Percentiles rank a stretch among this genome's conserved stretches.
These are phyloP conservation scores for Trichoplusia ni DNA, from an alignment of 1,140 invertebrate species.

Conservation along the genomic window DNA sequence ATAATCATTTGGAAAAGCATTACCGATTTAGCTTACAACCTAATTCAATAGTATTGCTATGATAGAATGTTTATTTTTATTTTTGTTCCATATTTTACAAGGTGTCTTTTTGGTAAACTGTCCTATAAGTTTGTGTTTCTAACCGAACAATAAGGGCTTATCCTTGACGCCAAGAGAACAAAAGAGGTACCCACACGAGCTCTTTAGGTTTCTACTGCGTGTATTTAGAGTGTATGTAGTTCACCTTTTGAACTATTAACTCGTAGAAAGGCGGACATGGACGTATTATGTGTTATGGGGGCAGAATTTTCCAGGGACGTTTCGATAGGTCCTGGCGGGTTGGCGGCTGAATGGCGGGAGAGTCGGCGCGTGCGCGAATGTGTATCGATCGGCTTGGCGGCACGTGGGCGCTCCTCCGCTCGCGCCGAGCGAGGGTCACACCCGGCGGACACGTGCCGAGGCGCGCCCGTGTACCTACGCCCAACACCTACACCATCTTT, in stretches of 20 bases:
- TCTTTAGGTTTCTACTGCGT: too few species aligned
- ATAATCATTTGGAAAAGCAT: too few species aligned
- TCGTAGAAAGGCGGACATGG: neutral
- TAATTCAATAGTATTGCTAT: too few species aligned
- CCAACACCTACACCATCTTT: slow-evolving; percentile 9
- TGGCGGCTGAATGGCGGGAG: slow-evolving; percentile 27
- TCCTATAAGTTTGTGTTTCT: too few species aligned
- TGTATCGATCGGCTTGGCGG: slow-evolving; percentile 19
- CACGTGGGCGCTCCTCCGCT: slow-evolving; percentile 28
- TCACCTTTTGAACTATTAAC: neutral
- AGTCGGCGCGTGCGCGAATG: slow-evolving; percentile 23
- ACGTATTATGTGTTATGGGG: neutral
- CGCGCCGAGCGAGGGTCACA: neutral
- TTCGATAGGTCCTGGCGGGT: slow-evolving; percentile 3
- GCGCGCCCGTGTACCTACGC: slow-evolving; percentile 10
- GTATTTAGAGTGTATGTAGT: too few species aligned
- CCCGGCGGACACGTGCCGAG: slow-evolving; percentile 16
- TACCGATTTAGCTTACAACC: too few species aligned
- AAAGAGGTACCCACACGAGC: too few species aligned
- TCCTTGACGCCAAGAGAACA: too few species aligned
- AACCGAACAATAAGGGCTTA: too few species aligned
- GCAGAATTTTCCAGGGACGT: neutral
- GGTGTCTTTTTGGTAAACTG: too few species aligned
- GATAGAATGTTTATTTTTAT: too few species aligned
- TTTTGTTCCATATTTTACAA: too few species aligned